phyloP scores from a whole-genome alignment of 2,113 vertebrate genomes.

The Trichechus manatus region DNA sequence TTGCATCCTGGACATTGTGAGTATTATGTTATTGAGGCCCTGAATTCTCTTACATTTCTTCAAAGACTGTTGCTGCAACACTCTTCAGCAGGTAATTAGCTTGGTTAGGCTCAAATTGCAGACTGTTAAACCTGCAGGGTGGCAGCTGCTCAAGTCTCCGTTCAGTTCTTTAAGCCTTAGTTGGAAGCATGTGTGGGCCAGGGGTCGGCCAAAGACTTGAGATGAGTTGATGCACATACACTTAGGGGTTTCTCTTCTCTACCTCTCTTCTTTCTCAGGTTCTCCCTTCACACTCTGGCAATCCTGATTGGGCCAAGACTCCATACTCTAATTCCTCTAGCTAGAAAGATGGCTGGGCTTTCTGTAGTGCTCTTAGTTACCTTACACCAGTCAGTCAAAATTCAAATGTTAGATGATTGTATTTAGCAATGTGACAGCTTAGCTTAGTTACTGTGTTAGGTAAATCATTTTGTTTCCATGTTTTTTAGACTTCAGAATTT shows the following conservation, averaged over 20 bases:
- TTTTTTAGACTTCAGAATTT: conserved; percentile 34
- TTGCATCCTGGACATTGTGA: not conserved
- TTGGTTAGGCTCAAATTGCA: not conserved
- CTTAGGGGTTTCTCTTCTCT: not conserved
- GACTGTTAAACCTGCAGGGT: not conserved
- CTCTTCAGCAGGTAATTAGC: not conserved
- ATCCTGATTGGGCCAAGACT: not conserved
- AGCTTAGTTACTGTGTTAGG: not conserved
- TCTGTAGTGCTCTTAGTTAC: not conserved
- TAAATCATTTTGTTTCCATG: not conserved
- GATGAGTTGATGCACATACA: fast-evolving
- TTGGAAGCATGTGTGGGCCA: fast-evolving
- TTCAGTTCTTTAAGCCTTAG: too few relatives aligned
- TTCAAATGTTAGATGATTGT: not conserved
- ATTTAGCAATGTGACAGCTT: not conserved
- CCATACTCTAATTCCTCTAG: not conserved
- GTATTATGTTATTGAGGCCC: not conserved
- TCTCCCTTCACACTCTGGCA: too few relatives aligned
- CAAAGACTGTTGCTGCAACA: not conserved
- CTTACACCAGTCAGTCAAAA: not conserved
- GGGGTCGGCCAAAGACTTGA: not conserved
- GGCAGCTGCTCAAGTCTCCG: not conserved
- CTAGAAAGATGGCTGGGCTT: not conserved
- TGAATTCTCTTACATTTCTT: not conserved
- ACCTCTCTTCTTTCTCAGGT: not conserved